Conservation (phyloP, 2,113 vertebrate species). For the Percopsis transmontana region DNA sequence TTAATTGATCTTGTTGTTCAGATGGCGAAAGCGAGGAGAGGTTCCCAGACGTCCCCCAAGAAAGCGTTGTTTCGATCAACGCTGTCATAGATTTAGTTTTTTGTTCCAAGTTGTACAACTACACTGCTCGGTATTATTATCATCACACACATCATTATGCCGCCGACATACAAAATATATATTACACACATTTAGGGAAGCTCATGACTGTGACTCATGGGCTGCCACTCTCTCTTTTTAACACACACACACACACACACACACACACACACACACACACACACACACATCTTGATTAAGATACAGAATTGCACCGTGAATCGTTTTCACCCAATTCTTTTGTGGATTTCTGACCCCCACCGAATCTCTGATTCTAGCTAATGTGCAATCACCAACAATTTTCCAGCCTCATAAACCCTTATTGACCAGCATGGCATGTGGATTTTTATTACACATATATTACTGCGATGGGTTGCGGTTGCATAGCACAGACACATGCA, state of each 20-base stretch:
- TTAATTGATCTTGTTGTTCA: slow-evolving; percentile 42
- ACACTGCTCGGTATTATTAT: background rate
- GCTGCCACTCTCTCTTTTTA: no score
- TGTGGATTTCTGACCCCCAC: background rate
- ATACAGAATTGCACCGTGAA: background rate
- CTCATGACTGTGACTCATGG: no score
- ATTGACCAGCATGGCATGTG: slow-evolving; percentile 4
- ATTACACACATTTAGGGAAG: background rate
- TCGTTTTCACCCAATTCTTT: background rate
- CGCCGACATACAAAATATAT: background rate
- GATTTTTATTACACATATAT: slow-evolving; percentile 6
- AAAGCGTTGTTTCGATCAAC: slow-evolving; percentile 22
- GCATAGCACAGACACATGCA: slow-evolving; percentile 2
- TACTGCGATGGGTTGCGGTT: background rate
- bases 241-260: background rate
- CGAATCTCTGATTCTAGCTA: background rate
- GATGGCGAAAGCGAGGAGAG: background rate
- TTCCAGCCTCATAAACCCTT: background rate
- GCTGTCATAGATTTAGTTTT: slow-evolving; percentile 27
- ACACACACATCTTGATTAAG: background rate
- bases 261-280: background rate
- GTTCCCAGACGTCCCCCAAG: background rate
- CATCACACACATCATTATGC: background rate
- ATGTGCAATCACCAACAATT: background rate
- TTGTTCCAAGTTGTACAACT: background rate